A percentile compares a stretch with the other conserved stretches of the same genome.
phyloP scores from a whole-genome alignment of 2,888 invertebrate genomes.

The Ophraella communa region DNA sequence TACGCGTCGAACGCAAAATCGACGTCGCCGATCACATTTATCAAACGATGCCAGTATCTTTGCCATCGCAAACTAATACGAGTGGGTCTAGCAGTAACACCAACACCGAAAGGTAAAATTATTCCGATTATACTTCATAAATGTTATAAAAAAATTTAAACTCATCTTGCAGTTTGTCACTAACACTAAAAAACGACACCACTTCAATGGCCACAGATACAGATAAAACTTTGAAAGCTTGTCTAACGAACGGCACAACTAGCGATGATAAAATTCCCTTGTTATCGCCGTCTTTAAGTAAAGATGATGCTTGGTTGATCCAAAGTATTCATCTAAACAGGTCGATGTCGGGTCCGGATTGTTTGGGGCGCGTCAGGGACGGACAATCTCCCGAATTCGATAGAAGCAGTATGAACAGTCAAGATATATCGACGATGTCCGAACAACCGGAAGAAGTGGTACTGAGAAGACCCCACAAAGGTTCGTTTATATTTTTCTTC shows the following conservation, averaged over 20 bases:
- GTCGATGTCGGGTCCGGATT: conserved; percentile 67
- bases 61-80: conserved; percentile 63
- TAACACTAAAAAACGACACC: conserved; percentile 27
- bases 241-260: conserved; percentile 39
- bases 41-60: conserved; percentile 73
- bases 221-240: conserved; percentile 40
- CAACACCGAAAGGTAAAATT: conserved; percentile 26
- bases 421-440: conserved; percentile 47
- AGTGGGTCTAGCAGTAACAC: conserved; percentile 41
- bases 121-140: background rate
- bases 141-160: background rate
- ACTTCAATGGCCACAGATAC: conserved; percentile 36
- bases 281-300: conserved; percentile 55
- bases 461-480: conserved; percentile 48
- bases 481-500: conserved; percentile 22
- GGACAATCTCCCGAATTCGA: conserved; percentile 57
- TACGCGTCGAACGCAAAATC: conserved; percentile 71
- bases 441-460: conserved; percentile 50
- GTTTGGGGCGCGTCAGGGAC: conserved; percentile 61
- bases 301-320: conserved; percentile 63
- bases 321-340: conserved; percentile 61
- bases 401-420: conserved; percentile 44
- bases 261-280: conserved; percentile 45
- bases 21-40: conserved; percentile 71
- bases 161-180: conserved; percentile 32